Base-by-base conservation (phyloP, 2,888 invertebrate genomes). In the Nasonovia ribisnigri region DNA sequence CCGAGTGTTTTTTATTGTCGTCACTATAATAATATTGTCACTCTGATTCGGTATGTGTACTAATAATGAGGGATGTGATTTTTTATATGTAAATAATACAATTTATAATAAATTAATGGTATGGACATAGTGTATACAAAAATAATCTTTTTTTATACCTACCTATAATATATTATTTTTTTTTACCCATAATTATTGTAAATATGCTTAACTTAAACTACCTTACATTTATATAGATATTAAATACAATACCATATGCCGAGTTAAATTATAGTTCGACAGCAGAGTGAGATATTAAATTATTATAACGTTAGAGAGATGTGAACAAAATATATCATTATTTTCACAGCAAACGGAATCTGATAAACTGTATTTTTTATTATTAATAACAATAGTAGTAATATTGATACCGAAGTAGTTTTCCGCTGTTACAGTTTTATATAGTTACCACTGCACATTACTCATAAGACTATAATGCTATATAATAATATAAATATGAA, bases 381-480 rank as follows among this genome's bases (percentile, higher is more conserved):
- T 77, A 60, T 60, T 13, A 67, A 0, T 16, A 36, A 77, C 36
- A 36, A 8, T 77, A 36, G n/a, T n/a, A n/a, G n/a, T n/a, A n/a
- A n/a, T n/a, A n/a, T n/a, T n/a, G n/a, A 36, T 36, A 77, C 20
- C 3, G 6, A 8, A 77, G 20, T 77, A 36, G 36, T 36, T 77
- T 77, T 77, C 36, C 16, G 20, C 6, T 20, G 67, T n/a, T 67
- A n/a, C 67, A 13, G 16, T 67, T 77, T 0, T 20, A 46, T 46
- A 11, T 46, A 46, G 11, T 46, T 11, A n/a, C 10, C 29, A 57
- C 57, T 67, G n/a, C 16, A 6, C n/a, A n/a, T 67, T 16, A 16
- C n/a, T 8, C n/a, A 20, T 5, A 16, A 20, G 54, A 0, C 16
- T 4, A 20, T 5, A 16, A 20, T 20, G 0, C 16, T 4, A 20